phyloP scores from a whole-genome alignment of 2,888 invertebrate species.

The Strigamia transsilvanica region DNA sequence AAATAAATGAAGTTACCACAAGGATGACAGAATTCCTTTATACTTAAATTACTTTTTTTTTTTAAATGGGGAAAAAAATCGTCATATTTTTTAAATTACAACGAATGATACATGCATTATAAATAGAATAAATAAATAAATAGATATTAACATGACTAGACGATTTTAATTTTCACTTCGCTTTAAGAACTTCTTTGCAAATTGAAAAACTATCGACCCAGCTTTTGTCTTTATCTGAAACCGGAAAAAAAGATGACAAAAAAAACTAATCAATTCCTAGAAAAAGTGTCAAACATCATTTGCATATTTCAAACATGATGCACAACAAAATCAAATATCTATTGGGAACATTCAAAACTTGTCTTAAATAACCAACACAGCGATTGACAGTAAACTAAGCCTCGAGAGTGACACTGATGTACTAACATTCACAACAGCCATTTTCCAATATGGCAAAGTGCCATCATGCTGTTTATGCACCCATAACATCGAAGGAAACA shows the following conservation, averaged over 20 bases:
- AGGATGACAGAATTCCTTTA: no score
- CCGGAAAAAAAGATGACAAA: neutral
- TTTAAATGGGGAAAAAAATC: no score
- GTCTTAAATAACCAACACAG: slow-evolving; percentile 24
- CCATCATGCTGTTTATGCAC: slow-evolving; percentile 44
- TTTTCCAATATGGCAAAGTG: slow-evolving; percentile 42
- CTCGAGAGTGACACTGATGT: slow-evolving; percentile 21
- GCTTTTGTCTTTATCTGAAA: neutral
- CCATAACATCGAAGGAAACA: slow-evolving; percentile 41
- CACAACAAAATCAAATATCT: slow-evolving; percentile 23
- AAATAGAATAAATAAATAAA: neutral
- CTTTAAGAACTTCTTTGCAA: neutral
- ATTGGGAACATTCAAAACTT: slow-evolving; percentile 16
- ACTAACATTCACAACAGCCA: slow-evolving; percentile 5
- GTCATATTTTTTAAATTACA: neutral
- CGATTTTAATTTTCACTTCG: neutral
- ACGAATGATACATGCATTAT: neutral
- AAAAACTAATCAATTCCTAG: slow-evolving; percentile 22
- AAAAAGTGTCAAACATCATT: neutral
- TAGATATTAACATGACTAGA: neutral
- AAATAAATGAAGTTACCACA: no score
- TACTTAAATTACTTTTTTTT: no score
- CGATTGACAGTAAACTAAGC: slow-evolving; percentile 37
- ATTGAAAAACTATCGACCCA: slow-evolving; percentile 44
- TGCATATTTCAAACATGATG: neutral